Base-by-base conservation (phyloP, 2,888 invertebrate genomes). In the Drosophila mayaguana region DNA sequence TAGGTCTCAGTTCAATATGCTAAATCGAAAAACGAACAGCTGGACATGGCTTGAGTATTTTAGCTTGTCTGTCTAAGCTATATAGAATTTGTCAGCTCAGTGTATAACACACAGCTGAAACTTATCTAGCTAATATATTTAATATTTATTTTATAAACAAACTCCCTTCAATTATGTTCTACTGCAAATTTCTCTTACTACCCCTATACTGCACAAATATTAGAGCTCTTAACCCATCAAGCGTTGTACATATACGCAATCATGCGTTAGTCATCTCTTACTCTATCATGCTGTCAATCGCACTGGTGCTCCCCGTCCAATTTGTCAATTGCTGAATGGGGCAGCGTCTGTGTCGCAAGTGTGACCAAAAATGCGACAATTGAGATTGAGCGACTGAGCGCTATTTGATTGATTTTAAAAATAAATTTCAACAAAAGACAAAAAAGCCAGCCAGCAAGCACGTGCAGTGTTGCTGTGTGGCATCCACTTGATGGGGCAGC, bases 331-430 rank as follows among this genome's bases (percentile, higher is more conserved):
- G 59, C 36, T 16, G 20, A 14, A 12, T 28, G 45, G 46, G 28
- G 43, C 48, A 54, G 43, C 64, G 71, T 59, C 54, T 46, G 66
- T 43, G 66, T 57, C 42, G 53, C 69, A 66, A 74, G 62, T 79
- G 74, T 72, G 74, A 74, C 68, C 77, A 70, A 75, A 68, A 69
- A 69, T 48, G 63, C 42, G 59, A 71, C 51, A 68, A 68, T 68
- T 36, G 46, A 45, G 56, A 53, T 45, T 54, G 71, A 63, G 45
- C 59, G 62, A 66, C 67, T 36, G 62, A 71, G 61, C 36, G 54
- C 40, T 68, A 64, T 75, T 84, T 83, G 84, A 86, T 86, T 83
- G 84, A 86, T 80, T 83, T 86, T 86, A 83, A 84, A 84, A 84
- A 86, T 83, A 86, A 71, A 72, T 75, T 78, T 65, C 43, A 43